Evolutionary conservation across 1,140 invertebrate species (phyloP).

Genomic region (Cephus cinctus): DNA sequence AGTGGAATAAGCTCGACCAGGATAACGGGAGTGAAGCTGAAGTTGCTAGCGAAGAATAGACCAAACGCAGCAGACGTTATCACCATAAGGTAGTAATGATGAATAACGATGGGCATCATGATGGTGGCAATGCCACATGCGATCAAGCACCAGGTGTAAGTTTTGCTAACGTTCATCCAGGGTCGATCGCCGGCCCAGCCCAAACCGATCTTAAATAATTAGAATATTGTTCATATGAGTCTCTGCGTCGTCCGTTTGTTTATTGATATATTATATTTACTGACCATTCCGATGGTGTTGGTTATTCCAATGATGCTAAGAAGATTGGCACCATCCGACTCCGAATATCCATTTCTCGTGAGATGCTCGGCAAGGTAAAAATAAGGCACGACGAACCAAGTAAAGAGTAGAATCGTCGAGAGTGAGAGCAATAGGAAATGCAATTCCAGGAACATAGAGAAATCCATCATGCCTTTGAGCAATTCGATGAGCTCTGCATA

Average conservation of each 20-base stretch:
- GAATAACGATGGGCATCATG: slow-evolving; percentile 68
- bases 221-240: slow-evolving; percentile 24
- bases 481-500: slow-evolving; percentile 70
- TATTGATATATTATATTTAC: slow-evolving; percentile 20
- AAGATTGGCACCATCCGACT: slow-evolving; percentile 72
- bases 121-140: slow-evolving; percentile 72
- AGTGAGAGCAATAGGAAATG: slow-evolving; percentile 80
- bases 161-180: slow-evolving; percentile 81
- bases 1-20: slow-evolving; percentile 77
- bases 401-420: slow-evolving; percentile 82
- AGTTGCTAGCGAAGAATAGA: slow-evolving; percentile 81
- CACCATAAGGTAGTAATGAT: slow-evolving; percentile 62
- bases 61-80: slow-evolving; percentile 70
- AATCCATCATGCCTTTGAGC: slow-evolving; percentile 73
- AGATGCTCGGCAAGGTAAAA: slow-evolving; percentile 81
- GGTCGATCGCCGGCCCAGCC: slow-evolving; percentile 88
- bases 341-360: slow-evolving; percentile 62
- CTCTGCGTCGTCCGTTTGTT: slow-evolving; percentile 9
- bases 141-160: slow-evolving; percentile 75
- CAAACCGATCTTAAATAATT: slow-evolving; percentile 66
- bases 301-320: slow-evolving; percentile 82
- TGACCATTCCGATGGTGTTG: slow-evolving; percentile 88
- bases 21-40: slow-evolving; percentile 85
- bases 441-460: slow-evolving; percentile 76
- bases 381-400: slow-evolving; percentile 89